phyloP scores from a whole-genome alignment of 2,888 invertebrate genomes.

The Hofmannophila pseudospretella region DNA sequence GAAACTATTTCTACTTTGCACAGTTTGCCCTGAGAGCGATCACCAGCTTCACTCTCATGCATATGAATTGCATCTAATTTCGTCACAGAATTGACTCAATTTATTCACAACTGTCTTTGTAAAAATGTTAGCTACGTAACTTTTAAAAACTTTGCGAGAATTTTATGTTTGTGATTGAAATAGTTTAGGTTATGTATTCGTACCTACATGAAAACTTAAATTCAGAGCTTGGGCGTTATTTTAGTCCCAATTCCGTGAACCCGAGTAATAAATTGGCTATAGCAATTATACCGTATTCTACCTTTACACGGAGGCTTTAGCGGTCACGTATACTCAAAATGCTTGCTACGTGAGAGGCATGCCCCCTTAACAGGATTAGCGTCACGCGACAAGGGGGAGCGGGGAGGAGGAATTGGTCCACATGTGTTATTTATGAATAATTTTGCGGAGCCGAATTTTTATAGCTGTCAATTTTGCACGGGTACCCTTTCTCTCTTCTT shows the following conservation, averaged over 20 bases:
- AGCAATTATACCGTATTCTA: slow-evolving; percentile 4
- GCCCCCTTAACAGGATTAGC: slow-evolving; percentile 5
- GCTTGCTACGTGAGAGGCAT: slow-evolving; percentile 10
- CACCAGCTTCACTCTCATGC: slow-evolving; percentile 1
- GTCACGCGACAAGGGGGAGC: slow-evolving; percentile 8
- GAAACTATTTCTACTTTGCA: slow-evolving; percentile 1
- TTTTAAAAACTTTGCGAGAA: no score
- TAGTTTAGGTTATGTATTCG: no score
- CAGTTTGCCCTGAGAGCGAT: background rate
- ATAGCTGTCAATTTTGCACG: slow-evolving; percentile 1
- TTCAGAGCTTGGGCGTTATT: no score
- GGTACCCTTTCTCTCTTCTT: no score
- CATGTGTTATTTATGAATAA: slow-evolving; percentile 6
- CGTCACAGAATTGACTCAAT: background rate
- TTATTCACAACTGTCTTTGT: no score
- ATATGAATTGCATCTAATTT: slow-evolving; percentile 4
- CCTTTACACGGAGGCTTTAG: background rate
- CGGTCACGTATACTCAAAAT: slow-evolving; percentile 10
- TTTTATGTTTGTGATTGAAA: no score
- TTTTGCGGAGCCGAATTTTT: slow-evolving; percentile 2
- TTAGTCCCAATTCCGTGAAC: no score
- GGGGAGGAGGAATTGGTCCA: background rate
- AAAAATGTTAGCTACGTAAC: no score
- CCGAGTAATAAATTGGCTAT: background rate
- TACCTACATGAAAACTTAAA: no score